phyloP scores from a whole-genome alignment of 2,888 invertebrate species.

The Drosophila pegasa region DNA sequence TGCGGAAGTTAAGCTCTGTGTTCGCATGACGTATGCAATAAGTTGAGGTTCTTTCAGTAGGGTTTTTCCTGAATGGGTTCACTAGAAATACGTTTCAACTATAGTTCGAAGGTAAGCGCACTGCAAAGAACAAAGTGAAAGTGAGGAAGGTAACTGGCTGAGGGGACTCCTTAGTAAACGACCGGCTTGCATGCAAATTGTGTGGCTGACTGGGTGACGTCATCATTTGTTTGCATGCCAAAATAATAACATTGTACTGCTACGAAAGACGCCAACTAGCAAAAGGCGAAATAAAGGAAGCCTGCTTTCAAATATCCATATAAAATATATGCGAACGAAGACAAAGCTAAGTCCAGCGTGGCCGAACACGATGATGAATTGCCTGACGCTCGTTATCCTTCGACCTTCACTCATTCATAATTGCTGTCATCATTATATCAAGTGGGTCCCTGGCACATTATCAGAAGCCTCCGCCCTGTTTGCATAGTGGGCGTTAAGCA shows the following conservation, averaged over 20 bases:
- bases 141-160: constrained; percentile 27
- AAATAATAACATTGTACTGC: constrained; percentile 38
- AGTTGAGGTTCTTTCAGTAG: constrained; percentile 6
- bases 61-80: constrained; percentile 42
- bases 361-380: constrained; percentile 72
- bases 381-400: constrained; percentile 62
- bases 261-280: constrained; percentile 18
- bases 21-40: constrained; percentile 66
- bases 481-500: constrained; percentile 10
- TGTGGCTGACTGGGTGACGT: constrained; percentile 53
- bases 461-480: constrained; percentile 6
- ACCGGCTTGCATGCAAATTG: constrained; percentile 70
- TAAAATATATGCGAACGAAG: constrained; percentile 15
- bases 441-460: constrained; percentile 42
- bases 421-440: constrained; percentile 78
- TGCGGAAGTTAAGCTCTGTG: constrained; percentile 32
- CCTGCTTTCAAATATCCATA: constrained; percentile 34
- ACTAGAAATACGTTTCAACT: constrained; percentile 27
- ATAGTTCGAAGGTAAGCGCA: constrained; percentile 6
- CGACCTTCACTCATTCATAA: constrained; percentile 77
- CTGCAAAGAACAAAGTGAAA: constrained; percentile 57
- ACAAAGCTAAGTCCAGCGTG: constrained; percentile 31
- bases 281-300: constrained; percentile 27
- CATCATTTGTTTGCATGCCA: constrained; percentile 57
- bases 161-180: constrained; percentile 45